Base-by-base conservation (phyloP, 2,888 invertebrate genomes). In the Caradrina clavipalpis region DNA sequence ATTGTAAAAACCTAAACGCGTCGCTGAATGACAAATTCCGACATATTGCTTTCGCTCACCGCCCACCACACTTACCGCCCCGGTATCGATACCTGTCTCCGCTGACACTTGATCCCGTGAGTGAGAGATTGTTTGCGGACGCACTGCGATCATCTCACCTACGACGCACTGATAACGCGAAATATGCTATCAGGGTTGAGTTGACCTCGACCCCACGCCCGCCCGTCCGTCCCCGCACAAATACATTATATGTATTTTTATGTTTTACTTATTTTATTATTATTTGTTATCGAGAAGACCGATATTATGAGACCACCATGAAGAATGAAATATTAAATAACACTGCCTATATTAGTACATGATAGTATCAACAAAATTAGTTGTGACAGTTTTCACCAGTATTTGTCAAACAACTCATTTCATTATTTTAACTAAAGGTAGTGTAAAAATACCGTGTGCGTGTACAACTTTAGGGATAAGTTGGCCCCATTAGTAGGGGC, bases 401-500 rank as follows among this genome's bases (percentile, higher is more conserved):
- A 8, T 35, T 35, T 7, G 7, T 35, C 8, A 35, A 35, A 7
- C 7, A 35, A 35, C 8, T 8, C 0, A 8, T 35, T 35, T 35
- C 35, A 35, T 8, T 7, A 6, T 7, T 31, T 2, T n/a, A 42
- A 50, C 13, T 17, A 10, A 13, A 22, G 3, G 56, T 10, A 15
- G 17, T 31, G 0, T 10, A 19, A 8, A 63, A 42, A 39, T 17
- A n/a, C 22, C 3, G 39, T 17, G 73, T 55, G 54, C 64, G 47
- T 64, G 73, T 31, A 63, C 54, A 39, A 60, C 1, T 17, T 2
- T n/a, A 42, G 55, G 55, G 55, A 50, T 31, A 51, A 39, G 51
- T 39, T 60, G 13, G 15, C 45, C 35, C 8, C 62, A 47, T 21
- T 54, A n/a, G 15, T 13, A 17, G 65, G 70, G 73, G 47, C 73